Percentiles rank a stretch among this genome's conserved stretches.
phyloP scores from a whole-genome alignment of 2,888 invertebrate genomes.

The Watsonalla binaria region DNA sequence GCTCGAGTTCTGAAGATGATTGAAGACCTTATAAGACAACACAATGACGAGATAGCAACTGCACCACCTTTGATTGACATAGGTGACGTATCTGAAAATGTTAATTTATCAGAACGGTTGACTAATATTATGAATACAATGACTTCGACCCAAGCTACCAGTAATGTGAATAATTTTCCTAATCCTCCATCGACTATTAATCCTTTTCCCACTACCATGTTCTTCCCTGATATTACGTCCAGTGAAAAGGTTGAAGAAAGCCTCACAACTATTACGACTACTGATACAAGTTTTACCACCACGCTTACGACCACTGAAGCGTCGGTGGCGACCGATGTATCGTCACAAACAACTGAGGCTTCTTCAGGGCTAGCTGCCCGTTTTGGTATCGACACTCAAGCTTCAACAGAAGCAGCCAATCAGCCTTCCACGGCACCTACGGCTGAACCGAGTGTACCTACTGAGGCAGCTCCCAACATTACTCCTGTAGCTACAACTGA shows the following conservation, averaged over 20 bases:
- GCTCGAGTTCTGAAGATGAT: constrained; percentile 72
- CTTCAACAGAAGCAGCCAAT: constrained; percentile 6
- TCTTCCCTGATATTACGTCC: constrained; percentile 25
- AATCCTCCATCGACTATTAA: constrained; percentile 24
- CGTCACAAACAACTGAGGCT: background rate
- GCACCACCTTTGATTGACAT: constrained; percentile 49
- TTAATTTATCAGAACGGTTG: constrained; percentile 55
- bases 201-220: constrained; percentile 26
- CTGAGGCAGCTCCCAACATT: constrained; percentile 10
- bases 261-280: constrained; percentile 17
- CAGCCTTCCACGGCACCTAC: background rate
- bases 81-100: constrained; percentile 39
- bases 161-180: constrained; percentile 24
- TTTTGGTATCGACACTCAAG: constrained; percentile 10
- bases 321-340: background rate
- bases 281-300: constrained; percentile 18
- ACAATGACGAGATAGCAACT: constrained; percentile 64
- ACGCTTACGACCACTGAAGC: constrained; percentile 15
- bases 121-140: constrained; percentile 61
- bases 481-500: constrained; percentile 24
- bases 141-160: constrained; percentile 42
- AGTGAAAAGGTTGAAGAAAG: constrained; percentile 21
- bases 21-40: constrained; percentile 66
- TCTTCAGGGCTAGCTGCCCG: constrained; percentile 10
- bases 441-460: constrained; percentile 7